These are phyloP conservation scores for Mastomys coucha DNA, from an alignment of 2,113 vertebrate genomes.

Conservation along the genomic window DNA sequence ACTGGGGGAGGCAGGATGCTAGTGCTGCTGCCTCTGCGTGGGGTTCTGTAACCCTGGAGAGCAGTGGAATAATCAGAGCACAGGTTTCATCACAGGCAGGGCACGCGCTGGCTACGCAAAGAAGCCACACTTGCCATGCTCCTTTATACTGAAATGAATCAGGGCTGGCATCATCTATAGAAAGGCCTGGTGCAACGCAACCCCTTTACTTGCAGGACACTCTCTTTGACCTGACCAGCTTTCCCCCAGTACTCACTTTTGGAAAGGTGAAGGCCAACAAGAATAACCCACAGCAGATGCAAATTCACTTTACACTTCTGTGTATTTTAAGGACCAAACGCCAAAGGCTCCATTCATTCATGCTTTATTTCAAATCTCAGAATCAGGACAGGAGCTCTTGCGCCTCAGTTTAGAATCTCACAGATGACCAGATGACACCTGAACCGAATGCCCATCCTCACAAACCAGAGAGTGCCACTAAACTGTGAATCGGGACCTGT, in stretches of 20 bases:
- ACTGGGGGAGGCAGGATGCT: too few relatives aligned
- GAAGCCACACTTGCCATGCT: background rate
- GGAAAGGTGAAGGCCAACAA: conserved; percentile 55
- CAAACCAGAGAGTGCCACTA: background rate
- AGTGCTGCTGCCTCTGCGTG: background rate
- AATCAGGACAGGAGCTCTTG: background rate
- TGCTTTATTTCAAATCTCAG: background rate
- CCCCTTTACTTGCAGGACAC: conserved; percentile 71
- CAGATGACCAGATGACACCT: background rate
- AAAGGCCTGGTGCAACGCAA: background rate
- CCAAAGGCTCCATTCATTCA: background rate
- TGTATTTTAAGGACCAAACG: background rate
- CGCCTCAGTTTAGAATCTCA: background rate
- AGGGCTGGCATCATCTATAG: conserved; percentile 76
- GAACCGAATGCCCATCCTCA: background rate
- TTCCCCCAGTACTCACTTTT: conserved; percentile 44
- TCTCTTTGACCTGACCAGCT: conserved; percentile 78
- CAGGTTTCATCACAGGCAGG: background rate
- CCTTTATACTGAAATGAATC: conserved; percentile 83
- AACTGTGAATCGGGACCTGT: background rate
- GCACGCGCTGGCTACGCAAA: too few relatives aligned
- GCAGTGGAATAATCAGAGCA: too few relatives aligned
- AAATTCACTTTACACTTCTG: background rate
- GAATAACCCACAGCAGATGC: background rate
- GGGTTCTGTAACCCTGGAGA: background rate